These are phyloP conservation scores for Pseudochaenichthys georgianus DNA, from an alignment of 2,797 vertebrate genomes.

Conservation along the genomic window DNA sequence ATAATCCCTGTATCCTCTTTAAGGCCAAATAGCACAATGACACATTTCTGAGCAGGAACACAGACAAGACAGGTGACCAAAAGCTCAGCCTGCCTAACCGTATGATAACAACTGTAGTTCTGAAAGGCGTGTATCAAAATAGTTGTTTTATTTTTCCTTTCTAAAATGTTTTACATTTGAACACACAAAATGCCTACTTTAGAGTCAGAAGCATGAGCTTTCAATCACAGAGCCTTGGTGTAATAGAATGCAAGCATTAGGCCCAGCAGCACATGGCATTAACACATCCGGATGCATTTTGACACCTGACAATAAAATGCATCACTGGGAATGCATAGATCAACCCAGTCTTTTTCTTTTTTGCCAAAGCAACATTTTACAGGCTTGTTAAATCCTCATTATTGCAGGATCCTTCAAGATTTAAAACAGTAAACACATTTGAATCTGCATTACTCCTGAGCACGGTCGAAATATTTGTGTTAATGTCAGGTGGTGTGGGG, in stretches of 20 bases:
- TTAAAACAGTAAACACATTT: not conserved
- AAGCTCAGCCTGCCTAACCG: constrained; percentile 2
- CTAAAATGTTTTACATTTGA: constrained; percentile 44
- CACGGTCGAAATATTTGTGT: not conserved
- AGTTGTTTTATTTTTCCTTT: constrained; percentile 20
- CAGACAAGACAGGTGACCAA: not conserved
- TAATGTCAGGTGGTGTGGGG: constrained; percentile 32
- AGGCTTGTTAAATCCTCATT: not conserved
- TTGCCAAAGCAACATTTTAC: constrained; percentile 1
- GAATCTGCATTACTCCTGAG: not conserved
- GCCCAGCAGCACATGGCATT: constrained; percentile 48
- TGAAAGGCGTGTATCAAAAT: constrained; percentile 22
- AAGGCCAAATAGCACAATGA: constrained; percentile 17
- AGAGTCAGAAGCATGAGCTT: constrained; percentile 40
- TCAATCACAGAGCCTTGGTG: constrained; percentile 41
- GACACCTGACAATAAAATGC: constrained; percentile 2
- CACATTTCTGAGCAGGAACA: not conserved
- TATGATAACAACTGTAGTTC: constrained; percentile 3
- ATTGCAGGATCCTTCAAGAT: constrained; percentile 3
- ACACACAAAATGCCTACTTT: constrained; percentile 28
- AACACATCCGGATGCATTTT: constrained; percentile 16
- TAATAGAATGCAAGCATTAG: constrained; percentile 10
- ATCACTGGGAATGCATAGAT: not conserved
- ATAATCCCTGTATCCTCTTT: not conserved
- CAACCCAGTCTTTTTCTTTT: not conserved